These are phyloP conservation scores for Hyalella azteca DNA, from an alignment of 2,888 invertebrate genomes.

Conservation along the genomic window DNA sequence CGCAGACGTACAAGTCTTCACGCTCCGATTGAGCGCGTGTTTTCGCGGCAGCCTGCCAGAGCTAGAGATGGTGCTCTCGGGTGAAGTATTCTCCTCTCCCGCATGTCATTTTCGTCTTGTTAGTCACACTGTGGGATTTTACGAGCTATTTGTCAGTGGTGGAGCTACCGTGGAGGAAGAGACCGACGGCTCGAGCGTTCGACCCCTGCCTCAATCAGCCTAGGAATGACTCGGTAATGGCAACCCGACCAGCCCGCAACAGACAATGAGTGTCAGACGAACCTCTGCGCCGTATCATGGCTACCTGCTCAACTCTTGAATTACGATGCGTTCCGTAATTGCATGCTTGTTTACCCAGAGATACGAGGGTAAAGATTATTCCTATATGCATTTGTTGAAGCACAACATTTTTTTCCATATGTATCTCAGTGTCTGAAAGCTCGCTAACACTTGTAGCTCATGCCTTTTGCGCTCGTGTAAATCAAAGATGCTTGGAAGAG, in stretches of 20 bases:
- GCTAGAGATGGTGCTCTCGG: no score
- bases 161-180: neutral
- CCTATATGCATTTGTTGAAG: neutral
- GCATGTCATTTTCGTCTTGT: neutral
- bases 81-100: neutral
- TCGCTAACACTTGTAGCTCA: no score
- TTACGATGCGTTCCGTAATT: neutral
- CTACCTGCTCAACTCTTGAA: no score
- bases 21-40: no score
- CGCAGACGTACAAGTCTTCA: no score
- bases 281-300: no score
- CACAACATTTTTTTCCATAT: neutral
- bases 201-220: neutral
- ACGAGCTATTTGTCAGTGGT: neutral
- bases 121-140: conserved; percentile 1
- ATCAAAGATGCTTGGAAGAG: no score
- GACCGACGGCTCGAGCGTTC: neutral
- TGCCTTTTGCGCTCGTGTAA: no score
- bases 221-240: neutral
- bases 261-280: neutral
- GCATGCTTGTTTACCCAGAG: neutral
- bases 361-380: neutral
- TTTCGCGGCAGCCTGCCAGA: no score
- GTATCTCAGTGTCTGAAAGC: no score
- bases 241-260: neutral